Conservation (phyloP, 2,888 invertebrate species). For the Rotaria macrura region DNA sequence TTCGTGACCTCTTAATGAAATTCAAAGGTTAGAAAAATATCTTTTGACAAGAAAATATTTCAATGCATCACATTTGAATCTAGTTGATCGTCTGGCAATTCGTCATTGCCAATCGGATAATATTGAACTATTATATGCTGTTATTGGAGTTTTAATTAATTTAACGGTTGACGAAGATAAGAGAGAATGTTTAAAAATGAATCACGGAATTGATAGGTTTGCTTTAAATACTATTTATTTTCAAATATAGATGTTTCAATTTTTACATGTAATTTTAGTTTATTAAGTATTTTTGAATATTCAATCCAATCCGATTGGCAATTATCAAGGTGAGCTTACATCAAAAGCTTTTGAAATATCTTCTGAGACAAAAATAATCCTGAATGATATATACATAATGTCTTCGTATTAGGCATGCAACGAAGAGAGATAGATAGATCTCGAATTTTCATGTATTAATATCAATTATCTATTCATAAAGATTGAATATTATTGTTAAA, state of each 20-base stretch:
- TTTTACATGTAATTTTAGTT: slow-evolving; percentile 40
- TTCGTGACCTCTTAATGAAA: slow-evolving; percentile 60
- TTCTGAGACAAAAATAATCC: no score
- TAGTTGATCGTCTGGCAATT: slow-evolving; percentile 48
- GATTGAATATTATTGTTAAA: no score
- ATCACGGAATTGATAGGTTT: slow-evolving; percentile 49
- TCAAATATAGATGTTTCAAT: background rate
- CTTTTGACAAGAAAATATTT: background rate
- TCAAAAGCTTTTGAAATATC: no score
- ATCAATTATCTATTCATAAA: no score
- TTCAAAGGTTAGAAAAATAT: slow-evolving; percentile 56
- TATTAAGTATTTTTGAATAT: slow-evolving; percentile 55
- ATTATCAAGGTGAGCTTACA: slow-evolving; percentile 55
- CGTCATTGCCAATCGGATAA: slow-evolving; percentile 55
- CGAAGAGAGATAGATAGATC: no score
- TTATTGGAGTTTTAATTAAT: slow-evolving; percentile 72
- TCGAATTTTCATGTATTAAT: no score
- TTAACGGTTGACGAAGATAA: slow-evolving; percentile 55
- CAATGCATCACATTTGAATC: slow-evolving; percentile 22
- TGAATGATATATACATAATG: no score
- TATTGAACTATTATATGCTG: slow-evolving; percentile 62
- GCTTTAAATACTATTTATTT: background rate
- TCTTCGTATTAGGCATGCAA: no score
- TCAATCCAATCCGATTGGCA: slow-evolving; percentile 61
- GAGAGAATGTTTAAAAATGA: slow-evolving; percentile 42